Conservation (phyloP, 2,797 vertebrate genomes). For the Rhinophrynus dorsalis region DNA sequence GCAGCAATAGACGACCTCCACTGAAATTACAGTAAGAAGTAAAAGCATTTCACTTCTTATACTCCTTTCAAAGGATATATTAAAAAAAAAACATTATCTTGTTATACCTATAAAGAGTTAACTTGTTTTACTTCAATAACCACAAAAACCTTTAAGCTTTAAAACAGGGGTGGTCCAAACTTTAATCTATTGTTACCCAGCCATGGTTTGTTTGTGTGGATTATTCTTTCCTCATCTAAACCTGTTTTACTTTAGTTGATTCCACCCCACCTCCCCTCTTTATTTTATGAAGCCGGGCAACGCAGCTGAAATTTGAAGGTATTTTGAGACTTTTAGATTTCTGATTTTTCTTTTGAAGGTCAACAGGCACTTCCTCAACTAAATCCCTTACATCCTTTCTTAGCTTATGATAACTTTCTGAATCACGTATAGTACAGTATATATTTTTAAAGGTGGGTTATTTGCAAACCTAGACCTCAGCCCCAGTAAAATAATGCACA, state of each 20-base stretch:
- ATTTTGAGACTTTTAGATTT: constrained; percentile 12
- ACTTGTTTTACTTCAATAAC: constrained; percentile 12
- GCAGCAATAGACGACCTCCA: too few species aligned
- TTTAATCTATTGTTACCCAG: constrained; percentile 34
- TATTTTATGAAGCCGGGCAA: constrained; percentile 2
- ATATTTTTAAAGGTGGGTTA: constrained; percentile 51
- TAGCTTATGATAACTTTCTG: constrained; percentile 58
- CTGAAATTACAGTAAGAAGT: too few species aligned
- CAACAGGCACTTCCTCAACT: constrained; percentile 57
- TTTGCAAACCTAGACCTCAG: too few species aligned
- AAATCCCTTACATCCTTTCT: constrained; percentile 59
- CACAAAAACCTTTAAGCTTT: constrained; percentile 27
- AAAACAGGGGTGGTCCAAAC: constrained; percentile 38
- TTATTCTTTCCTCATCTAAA: constrained; percentile 45
- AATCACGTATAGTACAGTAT: constrained; percentile 39
- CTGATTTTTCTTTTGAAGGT: constrained; percentile 37
- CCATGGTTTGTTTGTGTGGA: constrained; percentile 48
- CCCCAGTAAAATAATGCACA: too few species aligned
- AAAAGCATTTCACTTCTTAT: too few species aligned
- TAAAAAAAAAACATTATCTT: too few species aligned
- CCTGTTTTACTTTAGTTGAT: constrained; percentile 18
- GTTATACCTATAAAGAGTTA: not conserved
- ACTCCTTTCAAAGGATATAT: too few species aligned
- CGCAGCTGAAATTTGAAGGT: constrained; percentile 42
- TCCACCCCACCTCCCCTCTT: not conserved